phyloP scores from a whole-genome alignment of 2,888 invertebrate species.

The Tanypteryx hageni region DNA sequence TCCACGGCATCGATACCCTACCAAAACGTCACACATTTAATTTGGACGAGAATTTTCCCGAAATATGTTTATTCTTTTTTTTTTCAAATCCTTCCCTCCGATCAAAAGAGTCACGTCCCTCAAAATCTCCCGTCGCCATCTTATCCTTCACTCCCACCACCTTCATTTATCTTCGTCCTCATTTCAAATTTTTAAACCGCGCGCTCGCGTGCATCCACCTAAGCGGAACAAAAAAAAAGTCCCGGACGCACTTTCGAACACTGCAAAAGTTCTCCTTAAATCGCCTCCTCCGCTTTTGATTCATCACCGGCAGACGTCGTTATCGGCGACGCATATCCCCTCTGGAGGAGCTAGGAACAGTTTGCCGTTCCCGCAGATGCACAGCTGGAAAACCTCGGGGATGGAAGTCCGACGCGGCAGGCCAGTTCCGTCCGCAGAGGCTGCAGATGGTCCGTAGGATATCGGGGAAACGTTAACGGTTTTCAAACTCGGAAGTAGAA shows the following conservation, averaged over 20 bases:
- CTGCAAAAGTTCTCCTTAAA: not conserved
- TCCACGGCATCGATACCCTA: not conserved
- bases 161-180: too few species aligned
- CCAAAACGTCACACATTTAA: not conserved
- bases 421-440: not conserved
- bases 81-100: not conserved
- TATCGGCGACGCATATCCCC: constrained; percentile 85
- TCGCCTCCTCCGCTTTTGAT: not conserved
- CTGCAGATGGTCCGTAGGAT: constrained; percentile 34
- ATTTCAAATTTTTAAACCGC: not conserved
- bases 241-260: not conserved
- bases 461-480: constrained; percentile 72
- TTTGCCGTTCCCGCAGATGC: constrained; percentile 93
- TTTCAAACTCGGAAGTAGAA: constrained; percentile 79
- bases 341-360: constrained; percentile 91
- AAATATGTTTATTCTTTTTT: too few species aligned
- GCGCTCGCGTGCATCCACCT: not conserved
- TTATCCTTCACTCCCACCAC: too few species aligned
- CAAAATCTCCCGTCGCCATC: not conserved
- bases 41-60: not conserved
- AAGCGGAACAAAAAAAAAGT: not conserved
- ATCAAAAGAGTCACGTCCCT: not conserved
- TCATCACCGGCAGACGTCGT: constrained; percentile 81
- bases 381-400: constrained; percentile 86
- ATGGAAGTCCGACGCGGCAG: constrained; percentile 26